Evolutionary conservation across 2,888 invertebrate species (phyloP).

Genomic region (Diarsia dahlii): DNA sequence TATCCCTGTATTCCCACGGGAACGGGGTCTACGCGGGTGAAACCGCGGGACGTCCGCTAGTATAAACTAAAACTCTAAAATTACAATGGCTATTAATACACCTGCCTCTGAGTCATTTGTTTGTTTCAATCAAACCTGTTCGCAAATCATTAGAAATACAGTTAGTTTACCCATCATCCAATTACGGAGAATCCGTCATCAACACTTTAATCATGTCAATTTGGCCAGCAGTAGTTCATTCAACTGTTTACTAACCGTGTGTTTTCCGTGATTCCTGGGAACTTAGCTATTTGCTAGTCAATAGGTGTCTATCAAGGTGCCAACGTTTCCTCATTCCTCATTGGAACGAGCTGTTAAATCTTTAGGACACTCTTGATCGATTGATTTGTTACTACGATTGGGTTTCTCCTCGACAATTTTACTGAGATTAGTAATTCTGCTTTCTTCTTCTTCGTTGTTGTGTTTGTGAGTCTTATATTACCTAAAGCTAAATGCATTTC

Average conservation of each 20-base stretch:
- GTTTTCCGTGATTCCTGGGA: slow-evolving; percentile 57
- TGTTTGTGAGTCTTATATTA: not conserved
- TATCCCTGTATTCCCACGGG: too few species aligned
- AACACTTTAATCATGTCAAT: slow-evolving; percentile 9
- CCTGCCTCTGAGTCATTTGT: too few species aligned
- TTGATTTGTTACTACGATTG: slow-evolving; percentile 44
- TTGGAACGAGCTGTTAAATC: slow-evolving; percentile 32
- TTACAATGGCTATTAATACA: too few species aligned
- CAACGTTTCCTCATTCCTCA: slow-evolving; percentile 48
- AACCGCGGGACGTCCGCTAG: too few species aligned
- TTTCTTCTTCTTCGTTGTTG: not conserved
- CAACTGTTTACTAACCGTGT: slow-evolving; percentile 42
- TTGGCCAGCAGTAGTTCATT: slow-evolving; percentile 48
- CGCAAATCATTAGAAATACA: not conserved
- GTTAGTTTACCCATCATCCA: too few species aligned
- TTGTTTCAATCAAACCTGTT: too few species aligned
- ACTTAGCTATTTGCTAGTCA: slow-evolving; percentile 57
- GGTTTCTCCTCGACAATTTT: not conserved
- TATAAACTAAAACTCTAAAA: too few species aligned
- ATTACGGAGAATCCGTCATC: not conserved
- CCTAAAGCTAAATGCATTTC: not conserved
- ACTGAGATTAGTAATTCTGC: not conserved
- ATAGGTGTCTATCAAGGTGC: slow-evolving; percentile 30
- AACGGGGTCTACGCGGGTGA: too few species aligned
- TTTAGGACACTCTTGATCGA: slow-evolving; percentile 28